Percentiles rank a stretch among this genome's conserved stretches.
These are phyloP conservation scores for Hydropsyche betteni DNA, from an alignment of 2,888 invertebrate genomes.

Conservation along the genomic window DNA sequence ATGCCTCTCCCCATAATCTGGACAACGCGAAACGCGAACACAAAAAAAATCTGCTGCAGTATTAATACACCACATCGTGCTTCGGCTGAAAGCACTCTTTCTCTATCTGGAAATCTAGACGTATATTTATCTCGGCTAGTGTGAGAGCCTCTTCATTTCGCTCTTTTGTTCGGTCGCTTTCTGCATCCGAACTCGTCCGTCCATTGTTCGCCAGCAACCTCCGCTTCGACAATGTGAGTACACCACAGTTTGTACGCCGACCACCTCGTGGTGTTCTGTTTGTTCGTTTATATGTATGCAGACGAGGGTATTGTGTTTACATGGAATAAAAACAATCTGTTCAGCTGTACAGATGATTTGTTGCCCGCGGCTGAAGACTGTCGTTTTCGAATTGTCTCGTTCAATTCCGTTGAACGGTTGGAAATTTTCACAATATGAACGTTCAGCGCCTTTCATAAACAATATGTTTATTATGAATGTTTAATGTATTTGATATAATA, in stretches of 20 bases:
- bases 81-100: constrained; percentile 1
- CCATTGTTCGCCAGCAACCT: constrained; percentile 20
- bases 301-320: neutral
- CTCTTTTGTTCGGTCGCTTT: constrained; percentile 13
- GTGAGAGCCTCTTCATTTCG: constrained; percentile 12
- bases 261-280: neutral
- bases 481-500: too few species aligned
- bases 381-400: too few species aligned
- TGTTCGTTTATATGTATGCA: neutral
- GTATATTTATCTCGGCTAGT: neutral
- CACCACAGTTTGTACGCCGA: neutral
- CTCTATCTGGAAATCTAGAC: neutral
- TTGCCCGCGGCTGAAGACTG: neutral
- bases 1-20: neutral
- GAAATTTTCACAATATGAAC: too few species aligned
- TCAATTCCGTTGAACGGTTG: too few species aligned
- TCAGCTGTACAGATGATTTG: neutral
- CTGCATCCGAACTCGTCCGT: constrained; percentile 15
- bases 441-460: too few species aligned
- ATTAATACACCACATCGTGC: neutral
- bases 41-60: constrained; percentile 3
- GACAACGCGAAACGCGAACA: neutral
- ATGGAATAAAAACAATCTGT: neutral
- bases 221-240: constrained; percentile 17
- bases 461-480: too few species aligned